Evolutionary conservation across 2,888 invertebrate species (phyloP), one percentile per base, ranked within the genome.

Genomic region (Pinctada fucata): DNA sequence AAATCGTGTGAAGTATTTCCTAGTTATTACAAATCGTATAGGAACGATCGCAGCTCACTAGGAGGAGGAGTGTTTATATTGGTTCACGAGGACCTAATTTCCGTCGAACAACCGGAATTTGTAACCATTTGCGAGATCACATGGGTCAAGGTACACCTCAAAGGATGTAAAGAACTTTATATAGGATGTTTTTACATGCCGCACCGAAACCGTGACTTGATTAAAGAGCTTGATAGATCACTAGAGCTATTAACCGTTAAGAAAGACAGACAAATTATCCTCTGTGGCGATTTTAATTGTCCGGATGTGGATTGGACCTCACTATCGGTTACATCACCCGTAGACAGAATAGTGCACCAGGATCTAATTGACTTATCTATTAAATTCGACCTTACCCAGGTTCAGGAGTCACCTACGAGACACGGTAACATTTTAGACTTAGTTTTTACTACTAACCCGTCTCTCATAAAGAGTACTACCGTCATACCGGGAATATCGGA

Each of bases 91-190:
- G 69, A 75, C 64, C 50, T 80, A 2, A 66, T 80, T 2, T 63
- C 82, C 13, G 52, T 52, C 13, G 81, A 84, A 76, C 65, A 81
- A 65, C 69, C 78, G 45, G 77, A 80, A 52, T 72, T 75, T 13
- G 71, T 82, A 3, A 82, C 79, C 31, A 52, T 79, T 45, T 79
- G 82, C 63, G 82, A 84, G 78, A 58, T 82, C 2, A 71, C 75
- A 66, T 82, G 78, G 81, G 75, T 67, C 6, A 75, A 84, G 66
- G 16, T 82, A 0, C 81, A 83, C 70, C 45, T 80, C 1, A 58
- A 79, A 63, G 64, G 68, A n/a, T 51, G 13, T 45, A 81, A 81
- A 75, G 72, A 81, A 52, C 67, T 79, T 6, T 58, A 75, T 5
- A 65, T 79, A 8, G 66, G 76, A 68, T 8, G 58, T 52, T 52